Evolutionary conservation across 2,797 vertebrate species (phyloP), one percentile per base, ranked within the genome.

Genomic region (Pygocentrus nattereri): DNA sequence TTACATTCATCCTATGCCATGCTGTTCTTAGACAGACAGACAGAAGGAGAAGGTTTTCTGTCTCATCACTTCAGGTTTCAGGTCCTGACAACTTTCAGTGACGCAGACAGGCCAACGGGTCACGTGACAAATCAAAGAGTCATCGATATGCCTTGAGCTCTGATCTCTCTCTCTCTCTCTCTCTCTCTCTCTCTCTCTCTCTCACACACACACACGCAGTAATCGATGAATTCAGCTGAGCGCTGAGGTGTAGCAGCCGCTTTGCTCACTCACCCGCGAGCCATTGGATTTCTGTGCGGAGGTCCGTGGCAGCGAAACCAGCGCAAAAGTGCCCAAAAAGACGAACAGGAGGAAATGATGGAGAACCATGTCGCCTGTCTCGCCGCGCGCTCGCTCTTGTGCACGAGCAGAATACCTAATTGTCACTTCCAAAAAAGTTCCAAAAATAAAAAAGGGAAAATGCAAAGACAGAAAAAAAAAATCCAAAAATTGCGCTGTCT

Each of bases 231-330:
- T n/a, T n/a, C n/a, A n/a, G n/a, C n/a, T n/a, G n/a, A 44, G 31
- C 4, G 15, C 61, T 34, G 61, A 31, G 31, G 61, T 34, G 61
- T 16, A 64, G 16, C 61, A 34, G 30, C 61, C 52, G 56, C 23
- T 23, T 52, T 41, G 38, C 23, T 83, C 52, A 93, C 94, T 95
- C 88, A 95, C 95, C 95, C 93, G 88, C 0, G 93, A 91, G 52
- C 90, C 89, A 4, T 90, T 88, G 30, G 88, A 80, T 85, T 92
- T 95, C 91, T 95, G 94, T n/a, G 92, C 88, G 81, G 86, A 88
- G 72, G 85, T 90, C 75, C 84, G 88, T 2, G 91, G 90, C 89
- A 92, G 90, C 65, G 85, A 87, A 74, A 91, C 79, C 21, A 92
- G 87, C 71, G 88, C 87, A 79, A 89, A 70, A 62, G 87, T 81